Evolutionary conservation across 1,140 invertebrate genomes (phyloP).

Genomic region (Limonius californicus): DNA sequence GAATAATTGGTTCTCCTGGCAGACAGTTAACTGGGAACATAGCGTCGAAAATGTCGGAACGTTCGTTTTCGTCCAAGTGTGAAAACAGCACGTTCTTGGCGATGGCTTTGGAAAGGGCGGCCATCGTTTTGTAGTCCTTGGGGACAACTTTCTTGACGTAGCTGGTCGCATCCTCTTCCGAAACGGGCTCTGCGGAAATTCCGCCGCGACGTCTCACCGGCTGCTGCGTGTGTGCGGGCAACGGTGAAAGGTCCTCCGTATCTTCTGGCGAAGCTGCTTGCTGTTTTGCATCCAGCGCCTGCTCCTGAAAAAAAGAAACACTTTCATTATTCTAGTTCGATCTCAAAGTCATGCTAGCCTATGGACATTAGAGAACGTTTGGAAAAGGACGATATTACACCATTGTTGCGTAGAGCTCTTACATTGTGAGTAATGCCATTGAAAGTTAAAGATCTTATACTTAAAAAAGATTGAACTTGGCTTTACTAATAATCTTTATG

Average conservation of each 20-base stretch:
- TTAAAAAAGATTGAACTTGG: too few species aligned
- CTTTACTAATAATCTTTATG: too few species aligned
- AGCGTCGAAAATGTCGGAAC: slow-evolving; percentile 93
- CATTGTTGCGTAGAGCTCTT: too few species aligned
- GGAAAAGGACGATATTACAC: too few species aligned
- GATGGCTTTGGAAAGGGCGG: slow-evolving; percentile 94
- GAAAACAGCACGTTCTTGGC: slow-evolving; percentile 98
- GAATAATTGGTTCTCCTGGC: slow-evolving; percentile 93
- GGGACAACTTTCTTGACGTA: slow-evolving; percentile 99
- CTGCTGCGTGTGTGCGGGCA: slow-evolving; percentile 66
- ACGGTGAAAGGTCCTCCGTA: slow-evolving; percentile 76
- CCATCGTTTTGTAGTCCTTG: slow-evolving; percentile 99
- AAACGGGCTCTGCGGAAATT: slow-evolving; percentile 94
- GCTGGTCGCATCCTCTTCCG: slow-evolving; percentile 95
- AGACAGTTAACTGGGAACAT: slow-evolving; percentile 98
- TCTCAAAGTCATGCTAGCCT: too few species aligned
- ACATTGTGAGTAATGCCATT: too few species aligned
- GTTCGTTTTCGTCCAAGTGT: slow-evolving; percentile 96
- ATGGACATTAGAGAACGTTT: too few species aligned
- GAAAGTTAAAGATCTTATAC: too few species aligned
- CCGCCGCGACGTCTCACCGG: slow-evolving; percentile 81
- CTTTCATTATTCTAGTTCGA: too few species aligned
- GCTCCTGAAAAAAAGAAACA: slow-evolving; percentile 58
- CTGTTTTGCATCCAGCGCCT: slow-evolving; percentile 77
- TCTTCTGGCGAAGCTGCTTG: slow-evolving; percentile 79